Percentiles rank a stretch among this genome's conserved stretches.
phyloP scores from a whole-genome alignment of 2,888 invertebrate genomes.

The Microctonus hyperodae region DNA sequence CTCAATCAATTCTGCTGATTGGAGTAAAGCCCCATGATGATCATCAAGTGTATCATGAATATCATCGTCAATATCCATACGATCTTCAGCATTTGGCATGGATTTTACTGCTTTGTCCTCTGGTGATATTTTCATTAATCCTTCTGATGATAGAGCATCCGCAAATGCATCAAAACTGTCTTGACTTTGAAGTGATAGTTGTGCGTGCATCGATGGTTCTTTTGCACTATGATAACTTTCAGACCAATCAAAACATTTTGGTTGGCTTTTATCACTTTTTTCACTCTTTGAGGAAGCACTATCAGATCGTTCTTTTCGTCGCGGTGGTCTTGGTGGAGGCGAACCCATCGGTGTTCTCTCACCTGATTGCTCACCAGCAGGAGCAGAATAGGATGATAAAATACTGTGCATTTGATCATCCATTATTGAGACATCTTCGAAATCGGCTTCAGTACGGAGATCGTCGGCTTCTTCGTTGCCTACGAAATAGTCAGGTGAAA shows the following conservation, averaged over 20 bases:
- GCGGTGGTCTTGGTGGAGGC: conserved; percentile 68
- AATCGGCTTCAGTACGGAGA: conserved; percentile 83
- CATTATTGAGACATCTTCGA: conserved; percentile 84
- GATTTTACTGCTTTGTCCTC: conserved; percentile 17
- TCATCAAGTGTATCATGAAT: conserved; percentile 36
- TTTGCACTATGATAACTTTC: conserved; percentile 60
- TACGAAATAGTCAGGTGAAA: conserved; percentile 83
- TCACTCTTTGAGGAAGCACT: conserved; percentile 62
- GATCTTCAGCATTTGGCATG: conserved; percentile 24
- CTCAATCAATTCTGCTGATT: not conserved
- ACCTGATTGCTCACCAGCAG: conserved; percentile 40
- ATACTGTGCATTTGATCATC: conserved; percentile 71
- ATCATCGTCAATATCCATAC: conserved; percentile 32
- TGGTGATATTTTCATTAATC: conserved; percentile 28
- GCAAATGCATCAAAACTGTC: conserved; percentile 57
- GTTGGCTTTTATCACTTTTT: conserved; percentile 56
- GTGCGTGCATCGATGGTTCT: conserved; percentile 44
- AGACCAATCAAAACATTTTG: conserved; percentile 42
- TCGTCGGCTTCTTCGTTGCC: conserved; percentile 85
- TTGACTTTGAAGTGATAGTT: conserved; percentile 45
- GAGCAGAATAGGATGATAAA: conserved; percentile 47
- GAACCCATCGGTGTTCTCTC: conserved; percentile 36
- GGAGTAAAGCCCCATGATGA: conserved; percentile 13
- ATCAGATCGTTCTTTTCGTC: conserved; percentile 70
- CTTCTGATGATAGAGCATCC: conserved; percentile 53